Base-by-base conservation (phyloP, 2,888 invertebrate genomes). In the Strigamia transsilvanica region DNA sequence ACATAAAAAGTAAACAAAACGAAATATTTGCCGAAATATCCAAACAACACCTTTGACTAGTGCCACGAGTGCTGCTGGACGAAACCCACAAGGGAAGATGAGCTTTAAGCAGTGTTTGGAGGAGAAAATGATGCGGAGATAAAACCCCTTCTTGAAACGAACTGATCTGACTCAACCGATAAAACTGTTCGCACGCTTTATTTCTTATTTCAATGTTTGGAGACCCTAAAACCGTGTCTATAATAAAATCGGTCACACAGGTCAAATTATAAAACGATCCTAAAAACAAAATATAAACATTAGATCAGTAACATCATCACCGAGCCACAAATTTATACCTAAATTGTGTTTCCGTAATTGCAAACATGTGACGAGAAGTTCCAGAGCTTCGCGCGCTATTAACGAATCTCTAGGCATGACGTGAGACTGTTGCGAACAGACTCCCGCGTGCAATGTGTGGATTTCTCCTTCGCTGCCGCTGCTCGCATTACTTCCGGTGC, bases 71-170 rank as follows among this genome's bases (percentile, higher is more conserved):
- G 66, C 86, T 86, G 82, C 87, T 87, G 10, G 88, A 88, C 6
- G 89, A 86, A 41, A 89, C 88, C 90, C 90, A 90, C 83, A 90
- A 87, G 2, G 89, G 90, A 42, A 89, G 87, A 12, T 87, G 87
- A 78, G 89, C 88, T 84, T 88, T 88, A 21, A 89, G 86, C 79
- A 90, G 85, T n/a, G 89, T 87, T 85, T 87, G 84, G 15, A 86
- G 83, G 13, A 86, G 83, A 84, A 88, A 88, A 82, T 88, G 87
- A 56, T 86, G 87, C 0, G 88, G 81, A 38, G 83, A 66, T 21
- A 83, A 56, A 13, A 73, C 34, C 5, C 42, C 82, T 78, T 83
- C 82, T 41, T 78, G 56, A 51, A 32, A 38, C 21, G 34, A 21
- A 66, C 61, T 85, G 1, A 86, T 86, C 84, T 87, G 86, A 80